Evolutionary conservation across 2,113 vertebrate species (phyloP), one percentile per base, ranked within the genome.

Genomic region (Taxidea taxus): DNA sequence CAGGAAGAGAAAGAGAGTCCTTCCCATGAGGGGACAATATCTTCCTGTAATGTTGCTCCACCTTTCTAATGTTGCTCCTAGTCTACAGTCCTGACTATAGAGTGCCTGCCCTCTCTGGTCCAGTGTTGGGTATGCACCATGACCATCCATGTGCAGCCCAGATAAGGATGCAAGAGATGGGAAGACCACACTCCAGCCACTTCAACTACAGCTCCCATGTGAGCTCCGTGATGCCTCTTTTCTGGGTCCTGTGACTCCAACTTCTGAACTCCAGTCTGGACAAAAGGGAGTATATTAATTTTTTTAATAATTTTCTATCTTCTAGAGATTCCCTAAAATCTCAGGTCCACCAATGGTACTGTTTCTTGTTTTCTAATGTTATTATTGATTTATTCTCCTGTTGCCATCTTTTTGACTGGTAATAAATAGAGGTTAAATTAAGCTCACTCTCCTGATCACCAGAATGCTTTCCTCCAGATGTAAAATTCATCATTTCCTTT

Each of bases 181-280:
- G 7, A n/a, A 4, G 25, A 6, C 8, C 9, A 2, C 15, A 7
- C 23, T 54, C 34, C 58, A 68, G 14, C 8, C 5, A 1, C 31
- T 77, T 29, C 13, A 13, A 51, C 2, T 25, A 39, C 56, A 60
- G 4, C 64, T 29, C 27, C 5, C 6, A 4, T 4, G 9, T 29
- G 75, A 91, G 34, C 3, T n/a, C 47, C 16, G 1, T 29, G 34
- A 58, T 56, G 47, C 27, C 66, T 66, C 25, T n/a, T 72, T 12
- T 4, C 27, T 8, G 15, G 10, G 4, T 68, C 25, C 66, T 82
- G 15, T 51, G 77, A 83, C 29, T 37, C 23, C n/a, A 70, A 15
- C 42, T 70, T 84, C 25, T 81, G 27, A 95, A 56, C 6, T 64
- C 0, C 60, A 54, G 64, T 44, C 39, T 81, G 29, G 42, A 34